Base-by-base conservation (phyloP, 2,888 invertebrate species). In the Nymphalis c-album region DNA sequence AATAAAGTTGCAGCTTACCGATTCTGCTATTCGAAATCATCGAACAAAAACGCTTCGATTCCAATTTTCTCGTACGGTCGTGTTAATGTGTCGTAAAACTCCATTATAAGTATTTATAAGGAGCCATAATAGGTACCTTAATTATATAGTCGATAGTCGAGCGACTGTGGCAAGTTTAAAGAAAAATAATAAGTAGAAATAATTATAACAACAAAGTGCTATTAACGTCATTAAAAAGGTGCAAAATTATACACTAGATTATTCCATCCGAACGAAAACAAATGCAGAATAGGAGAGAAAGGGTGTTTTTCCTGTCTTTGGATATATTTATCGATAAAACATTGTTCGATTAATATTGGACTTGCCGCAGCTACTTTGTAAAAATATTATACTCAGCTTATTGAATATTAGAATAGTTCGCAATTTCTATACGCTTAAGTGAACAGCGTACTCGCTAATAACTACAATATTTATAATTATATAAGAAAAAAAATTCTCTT, bases 41-140 rank as follows among this genome's bases (percentile, higher is more conserved):
- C 47, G 45, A 45, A 48, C 59, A 70, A 64, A 61, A 64, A 64
- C 62, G 31, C 69, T 65, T 63, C 60, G 64, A 66, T 63, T 64
- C 58, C 60, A 68, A 67, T 62, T 22, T 62, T 71, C 69, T 65
- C 60, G 60, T 70, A 66, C 65, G 60, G 68, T 76, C 78, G 76
- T 76, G 77, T 73, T 76, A 76, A 75, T 74, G 59, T 73, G 73
- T 73, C 74, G 73, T 78, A 76, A 77, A 77, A 75, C 65, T 63
- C 62, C 67, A 69, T 72, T 70, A 72, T 70, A 73, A 74, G 69
- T 75, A 72, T 77, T 73, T 75, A 75, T 72, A 68, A 71, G 74
- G 71, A 75, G 71, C 74, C 69, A 72, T 75, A 71, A 72, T 71
- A 74, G 67, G 71, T 67, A 64, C 60, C 71, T 64, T 74, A 76